Base-by-base conservation (phyloP, 2,797 vertebrate genomes). In the Fundulus diaphanus region DNA sequence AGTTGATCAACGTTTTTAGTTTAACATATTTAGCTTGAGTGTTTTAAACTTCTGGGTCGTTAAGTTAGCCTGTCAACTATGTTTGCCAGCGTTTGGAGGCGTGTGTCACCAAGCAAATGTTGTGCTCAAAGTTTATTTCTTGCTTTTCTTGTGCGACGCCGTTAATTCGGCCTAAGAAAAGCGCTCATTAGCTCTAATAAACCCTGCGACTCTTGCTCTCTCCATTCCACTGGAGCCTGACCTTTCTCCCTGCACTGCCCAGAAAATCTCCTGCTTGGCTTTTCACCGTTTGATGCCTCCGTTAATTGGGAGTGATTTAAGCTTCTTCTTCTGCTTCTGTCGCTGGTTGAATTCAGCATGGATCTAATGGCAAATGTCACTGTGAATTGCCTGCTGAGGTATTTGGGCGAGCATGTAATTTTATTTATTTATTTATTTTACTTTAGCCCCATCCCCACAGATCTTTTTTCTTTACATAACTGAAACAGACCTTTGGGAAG, bases 321-420 rank as follows among this genome's bases (percentile, higher is more conserved):
- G 88, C 90, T 92, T 92, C 93, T 92, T 88, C 88, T 88, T 92
- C 86, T 88, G 86, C 88, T 88, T 91, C 89, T 83, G 92, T 95
- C 86, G 77, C 91, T 93, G 86, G 90, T 95, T 79, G 94, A 93
- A 95, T 90, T 94, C 89, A 87, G 93, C 90, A 89, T 86, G 88
- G 82, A 92, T 94, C 93, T 95, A 95, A 96, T 93, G 92, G 95
- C 94, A 98, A 99, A 98, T 98, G 96, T 97, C 97, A 97, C 87
- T 61, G 91, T 85, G 92, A 95, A 96, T 96, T 91, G 93, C 92
- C 91, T 95, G 93, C 88, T 90, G 90, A 91, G 89, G 92, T 95
- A 94, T 92, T 89, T 90, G 85, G 80, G 92, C 89, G 91, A 91
- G 92, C 81, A 82, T 85, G 91, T 96, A 85, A 90, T 95, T 95